A percentile compares a stretch with the other conserved stretches of the same genome.
phyloP scores from a whole-genome alignment of 2,797 vertebrate genomes.

The Sebastes umbrosus region DNA sequence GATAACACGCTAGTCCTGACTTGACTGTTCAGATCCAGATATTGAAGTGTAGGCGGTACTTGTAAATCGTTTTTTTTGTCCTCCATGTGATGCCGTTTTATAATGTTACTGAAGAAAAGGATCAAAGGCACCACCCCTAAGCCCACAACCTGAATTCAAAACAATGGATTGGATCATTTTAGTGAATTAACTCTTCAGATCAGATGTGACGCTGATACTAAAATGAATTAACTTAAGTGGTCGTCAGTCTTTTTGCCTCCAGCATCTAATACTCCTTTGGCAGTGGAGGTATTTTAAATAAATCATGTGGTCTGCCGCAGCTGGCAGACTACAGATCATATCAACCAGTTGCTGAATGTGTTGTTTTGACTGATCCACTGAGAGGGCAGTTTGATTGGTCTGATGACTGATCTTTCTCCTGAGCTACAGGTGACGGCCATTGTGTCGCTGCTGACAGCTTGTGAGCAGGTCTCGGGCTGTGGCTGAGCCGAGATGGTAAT shows the following conservation, averaged over 20 bases:
- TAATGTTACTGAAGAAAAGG: neutral
- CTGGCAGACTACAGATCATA: slow-evolving; percentile 27
- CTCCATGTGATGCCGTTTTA: neutral
- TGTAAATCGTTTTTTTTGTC: neutral
- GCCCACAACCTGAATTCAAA: neutral
- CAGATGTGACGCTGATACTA: neutral
- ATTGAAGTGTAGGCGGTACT: neutral
- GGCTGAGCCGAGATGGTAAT: slow-evolving; percentile 51
- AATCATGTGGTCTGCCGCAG: neutral
- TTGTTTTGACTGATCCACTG: slow-evolving; percentile 42
- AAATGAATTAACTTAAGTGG: neutral
- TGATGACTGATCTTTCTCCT: slow-evolving; percentile 57
- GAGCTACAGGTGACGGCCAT: slow-evolving; percentile 8
- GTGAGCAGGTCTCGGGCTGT: slow-evolving; percentile 25
- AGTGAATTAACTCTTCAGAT: neutral
- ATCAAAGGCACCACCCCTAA: neutral
- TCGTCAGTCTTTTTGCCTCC: no score
- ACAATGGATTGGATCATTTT: neutral
- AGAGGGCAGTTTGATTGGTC: slow-evolving; percentile 52
- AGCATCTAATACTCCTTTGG: neutral
- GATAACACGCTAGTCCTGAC: neutral
- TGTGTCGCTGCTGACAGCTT: slow-evolving; percentile 28
- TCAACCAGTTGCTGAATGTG: slow-evolving; percentile 36
- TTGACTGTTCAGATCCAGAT: neutral
- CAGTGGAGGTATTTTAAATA: neutral